Evolutionary conservation across 2,888 invertebrate species (phyloP), one percentile per base, ranked within the genome.

Genomic region (Drosophila picticornis): DNA sequence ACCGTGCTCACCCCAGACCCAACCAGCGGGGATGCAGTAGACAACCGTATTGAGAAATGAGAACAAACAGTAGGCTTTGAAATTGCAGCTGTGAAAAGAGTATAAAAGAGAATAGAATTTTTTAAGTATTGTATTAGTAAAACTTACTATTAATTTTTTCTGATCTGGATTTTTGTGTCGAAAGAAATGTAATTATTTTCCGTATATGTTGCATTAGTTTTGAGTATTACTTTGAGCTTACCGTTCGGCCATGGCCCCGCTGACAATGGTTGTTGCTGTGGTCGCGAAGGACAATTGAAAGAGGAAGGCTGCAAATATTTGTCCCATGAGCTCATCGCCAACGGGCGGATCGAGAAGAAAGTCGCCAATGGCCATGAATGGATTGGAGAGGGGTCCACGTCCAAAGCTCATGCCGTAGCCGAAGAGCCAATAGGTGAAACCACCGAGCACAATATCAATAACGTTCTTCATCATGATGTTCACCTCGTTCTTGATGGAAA

Each of bases 391-490:
- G 0, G 95, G 93, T 0, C 96, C 95, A 27, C 95, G 94, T 0
- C 98, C 98, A 90, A 97, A 98, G 6, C 98, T 97, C 93, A 98
- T 94, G 1, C 97, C 98, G 93, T 97, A 99, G 1, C 99, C 99
- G 91, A 98, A 98, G 40, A 97, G 95, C 99, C 99, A 99, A 93
- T 98, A 99, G 0, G 98, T 98, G 48, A 93, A 93, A 9, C 96
- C 98, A 4, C 98, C 98, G 27, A 99, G 94, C 0, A 98, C 97
- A 59, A 99, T 98, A 88, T 99, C 98, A 0, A 97, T 97, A 0
- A 98, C 96, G 90, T 98, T 98, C 93, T 99, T 99, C 96, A 99
- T 98, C 98, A 99, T 98, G 69, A 99, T 98, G 92, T 98, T 98
- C 0, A 98, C 98, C 94, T 98, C 98, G 91, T 98, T 98, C 93